These are phyloP conservation scores for Pachyramphus minor DNA, from an alignment of 2,113 vertebrate genomes.

Conservation along the genomic window DNA sequence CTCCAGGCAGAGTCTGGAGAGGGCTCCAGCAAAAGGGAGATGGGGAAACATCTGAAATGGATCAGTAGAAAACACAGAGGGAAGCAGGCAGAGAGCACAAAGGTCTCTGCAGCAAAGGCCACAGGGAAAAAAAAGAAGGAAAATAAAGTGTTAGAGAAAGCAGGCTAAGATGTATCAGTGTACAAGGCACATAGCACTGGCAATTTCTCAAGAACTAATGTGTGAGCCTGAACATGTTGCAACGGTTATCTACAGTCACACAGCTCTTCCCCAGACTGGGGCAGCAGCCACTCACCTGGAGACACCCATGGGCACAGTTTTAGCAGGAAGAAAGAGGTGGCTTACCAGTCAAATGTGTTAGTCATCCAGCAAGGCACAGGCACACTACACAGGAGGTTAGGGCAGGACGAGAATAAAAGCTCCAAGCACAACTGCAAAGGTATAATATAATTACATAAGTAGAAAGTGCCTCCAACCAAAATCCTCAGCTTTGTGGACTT, in stretches of 20 bases:
- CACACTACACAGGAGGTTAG: neutral
- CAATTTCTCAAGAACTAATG: neutral
- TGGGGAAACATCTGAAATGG: rapidly evolving
- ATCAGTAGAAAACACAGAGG: neutral
- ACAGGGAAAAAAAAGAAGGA: neutral
- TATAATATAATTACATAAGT: neutral
- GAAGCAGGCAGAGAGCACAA: neutral
- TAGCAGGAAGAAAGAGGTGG: neutral
- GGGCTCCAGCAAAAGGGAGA: neutral
- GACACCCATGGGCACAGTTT: neutral
- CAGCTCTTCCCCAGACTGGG: neutral
- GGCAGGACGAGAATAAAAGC: neutral
- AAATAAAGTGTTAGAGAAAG: neutral
- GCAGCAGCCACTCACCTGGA: neutral
- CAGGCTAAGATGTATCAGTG: neutral
- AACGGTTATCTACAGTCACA: neutral
- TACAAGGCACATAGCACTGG: rapidly evolving
- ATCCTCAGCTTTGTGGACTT: neutral
- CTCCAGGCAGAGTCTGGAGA: neutral
- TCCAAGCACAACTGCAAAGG: neutral
- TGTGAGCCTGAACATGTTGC: rapidly evolving
- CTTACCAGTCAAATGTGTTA: neutral
- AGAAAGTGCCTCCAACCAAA: neutral
- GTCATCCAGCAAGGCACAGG: neutral
- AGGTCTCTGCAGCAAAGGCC: neutral